These are phyloP conservation scores for Neelides sp. DNA, from an alignment of 1,140 invertebrate genomes.

Conservation along the genomic window DNA sequence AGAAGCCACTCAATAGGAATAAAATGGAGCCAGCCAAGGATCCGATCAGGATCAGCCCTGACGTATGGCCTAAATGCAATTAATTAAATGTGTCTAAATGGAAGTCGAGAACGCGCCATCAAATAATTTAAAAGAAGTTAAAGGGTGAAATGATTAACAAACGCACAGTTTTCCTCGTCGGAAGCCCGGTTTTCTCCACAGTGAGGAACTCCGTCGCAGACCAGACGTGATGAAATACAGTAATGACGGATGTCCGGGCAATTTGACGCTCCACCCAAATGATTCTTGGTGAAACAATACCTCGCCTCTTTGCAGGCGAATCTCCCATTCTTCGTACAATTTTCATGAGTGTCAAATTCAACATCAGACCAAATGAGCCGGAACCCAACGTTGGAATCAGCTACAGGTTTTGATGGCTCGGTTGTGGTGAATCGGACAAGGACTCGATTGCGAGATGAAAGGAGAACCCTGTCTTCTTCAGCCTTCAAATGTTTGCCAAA, in stretches of 20 bases:
- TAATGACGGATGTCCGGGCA: slow-evolving; percentile 33
- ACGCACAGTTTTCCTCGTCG: slow-evolving; percentile 36
- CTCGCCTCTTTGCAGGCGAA: slow-evolving; percentile 32
- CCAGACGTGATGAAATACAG: slow-evolving; percentile 33
- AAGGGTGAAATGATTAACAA: neutral
- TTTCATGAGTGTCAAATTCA: slow-evolving; percentile 25
- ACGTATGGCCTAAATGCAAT: no score
- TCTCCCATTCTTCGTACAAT: slow-evolving; percentile 26
- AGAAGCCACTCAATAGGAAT: no score
- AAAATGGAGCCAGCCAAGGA: no score
- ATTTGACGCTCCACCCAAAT: slow-evolving; percentile 19
- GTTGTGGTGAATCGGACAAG: slow-evolving; percentile 31
- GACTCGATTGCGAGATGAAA: slow-evolving; percentile 35
- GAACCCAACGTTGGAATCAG: slow-evolving; percentile 31
- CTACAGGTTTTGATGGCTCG: slow-evolving; percentile 19
- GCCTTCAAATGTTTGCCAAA: slow-evolving; percentile 10
- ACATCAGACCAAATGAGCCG: slow-evolving; percentile 36
- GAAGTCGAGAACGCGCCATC: neutral
- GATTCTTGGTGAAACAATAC: slow-evolving; percentile 32
- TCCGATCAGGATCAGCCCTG: no score
- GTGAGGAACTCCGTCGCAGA: slow-evolving; percentile 36
- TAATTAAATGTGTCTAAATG: no score
- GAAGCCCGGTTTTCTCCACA: slow-evolving; percentile 33
- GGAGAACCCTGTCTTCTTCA: slow-evolving; percentile 33
- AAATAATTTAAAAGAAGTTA: neutral